A percentile compares a stretch with the other conserved stretches of the same genome.
Conservation (phyloP, 2,888 invertebrate genomes). For the Ceriagrion tenellum region DNA sequence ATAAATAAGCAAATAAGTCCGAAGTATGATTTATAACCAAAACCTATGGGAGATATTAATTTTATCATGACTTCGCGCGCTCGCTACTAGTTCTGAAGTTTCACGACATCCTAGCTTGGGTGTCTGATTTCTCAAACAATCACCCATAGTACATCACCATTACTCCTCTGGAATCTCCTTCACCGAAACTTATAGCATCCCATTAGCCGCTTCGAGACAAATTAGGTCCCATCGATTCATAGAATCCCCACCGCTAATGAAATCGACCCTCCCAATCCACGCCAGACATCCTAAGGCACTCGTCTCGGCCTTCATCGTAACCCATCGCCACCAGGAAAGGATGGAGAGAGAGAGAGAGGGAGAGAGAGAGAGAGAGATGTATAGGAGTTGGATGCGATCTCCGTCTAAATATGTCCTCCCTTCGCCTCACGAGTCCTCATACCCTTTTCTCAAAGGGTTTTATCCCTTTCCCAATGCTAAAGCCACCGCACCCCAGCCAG, state of each 20-base stretch:
- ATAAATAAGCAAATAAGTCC: too few species aligned
- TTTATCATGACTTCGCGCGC: too few species aligned
- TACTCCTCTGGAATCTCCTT: neutral
- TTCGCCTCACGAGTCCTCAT: neutral
- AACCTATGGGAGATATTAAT: too few species aligned
- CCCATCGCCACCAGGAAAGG: neutral
- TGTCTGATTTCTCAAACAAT: too few species aligned
- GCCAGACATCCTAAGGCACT: neutral
- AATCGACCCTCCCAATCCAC: neutral
- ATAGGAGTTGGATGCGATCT: neutral
- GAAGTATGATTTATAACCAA: too few species aligned
- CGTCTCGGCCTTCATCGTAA: neutral
- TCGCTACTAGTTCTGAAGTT: too few species aligned
- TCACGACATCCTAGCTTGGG: too few species aligned
- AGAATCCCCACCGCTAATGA: neutral
- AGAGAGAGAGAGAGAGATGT: too few species aligned
- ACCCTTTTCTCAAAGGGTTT: neutral
- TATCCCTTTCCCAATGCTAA: neutral
- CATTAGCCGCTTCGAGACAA: neutral
- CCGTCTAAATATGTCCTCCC: neutral
- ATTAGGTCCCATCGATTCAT: conserved; percentile 24
- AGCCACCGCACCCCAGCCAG: neutral
- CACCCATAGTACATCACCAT: too few species aligned
- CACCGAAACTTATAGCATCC: neutral
- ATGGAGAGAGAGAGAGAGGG: too few species aligned